Percentiles rank a stretch among this genome's conserved stretches.
phyloP scores from a whole-genome alignment of 1,140 invertebrate genomes.

The Bombus polaris region DNA sequence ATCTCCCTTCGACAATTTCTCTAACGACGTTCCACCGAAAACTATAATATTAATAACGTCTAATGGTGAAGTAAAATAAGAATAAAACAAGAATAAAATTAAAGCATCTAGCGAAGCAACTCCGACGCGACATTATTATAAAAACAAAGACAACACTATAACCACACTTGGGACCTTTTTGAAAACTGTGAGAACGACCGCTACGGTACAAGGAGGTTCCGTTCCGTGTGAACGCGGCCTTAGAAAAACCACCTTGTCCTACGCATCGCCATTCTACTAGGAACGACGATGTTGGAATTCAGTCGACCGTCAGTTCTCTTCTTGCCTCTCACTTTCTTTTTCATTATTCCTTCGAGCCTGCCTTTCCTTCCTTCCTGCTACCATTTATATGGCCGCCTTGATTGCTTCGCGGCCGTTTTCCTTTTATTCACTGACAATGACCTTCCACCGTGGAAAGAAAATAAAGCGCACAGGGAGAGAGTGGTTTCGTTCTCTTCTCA shows the following conservation, averaged over 20 bases:
- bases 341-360: conserved; percentile 39
- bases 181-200: conserved; percentile 10
- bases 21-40: neutral
- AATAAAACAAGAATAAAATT: neutral
- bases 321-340: conserved; percentile 45
- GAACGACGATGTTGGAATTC: conserved; percentile 45
- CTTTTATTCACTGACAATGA: conserved; percentile 59
- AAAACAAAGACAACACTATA: neutral
- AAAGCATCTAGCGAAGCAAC: neutral
- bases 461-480: neutral
- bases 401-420: conserved; percentile 11
- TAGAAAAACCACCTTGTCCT: conserved; percentile 53
- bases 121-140: conserved; percentile 11
- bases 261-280: conserved; percentile 35
- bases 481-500: neutral
- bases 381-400: conserved; percentile 25
- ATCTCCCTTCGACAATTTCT: neutral
- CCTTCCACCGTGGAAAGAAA: conserved; percentile 22
- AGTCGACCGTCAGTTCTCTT: conserved; percentile 37
- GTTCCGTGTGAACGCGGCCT: conserved; percentile 52
- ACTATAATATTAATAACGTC: neutral
- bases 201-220: neutral
- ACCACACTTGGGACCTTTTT: neutral
- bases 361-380: conserved; percentile 34
- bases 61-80: neutral